These are phyloP conservation scores for Hyppa rectilinea DNA, from an alignment of 2,888 invertebrate species.

Conservation along the genomic window DNA sequence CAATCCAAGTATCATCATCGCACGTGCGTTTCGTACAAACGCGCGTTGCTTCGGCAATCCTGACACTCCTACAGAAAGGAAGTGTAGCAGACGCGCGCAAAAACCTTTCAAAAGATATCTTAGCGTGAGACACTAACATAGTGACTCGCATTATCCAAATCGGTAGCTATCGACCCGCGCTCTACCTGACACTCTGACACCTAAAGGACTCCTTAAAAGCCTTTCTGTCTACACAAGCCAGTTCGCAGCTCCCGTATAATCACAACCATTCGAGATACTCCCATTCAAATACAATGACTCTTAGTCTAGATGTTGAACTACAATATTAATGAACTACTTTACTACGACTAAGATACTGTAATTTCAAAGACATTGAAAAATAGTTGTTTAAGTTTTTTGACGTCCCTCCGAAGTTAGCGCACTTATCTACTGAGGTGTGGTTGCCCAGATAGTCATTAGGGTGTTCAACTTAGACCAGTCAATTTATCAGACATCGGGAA, in stretches of 20 bases:
- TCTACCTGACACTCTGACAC: conserved; percentile 55
- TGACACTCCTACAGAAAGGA: not conserved
- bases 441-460: conserved; percentile 51
- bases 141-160: conserved; percentile 54
- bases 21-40: conserved; percentile 12
- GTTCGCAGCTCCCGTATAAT: conserved; percentile 74
- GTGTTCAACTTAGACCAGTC: conserved; percentile 40
- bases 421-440: conserved; percentile 53
- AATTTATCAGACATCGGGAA: conserved; percentile 41
- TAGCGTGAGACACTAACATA: conserved; percentile 32
- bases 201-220: conserved; percentile 73
- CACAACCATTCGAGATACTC: conserved; percentile 72
- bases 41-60: not conserved
- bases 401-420: conserved; percentile 69
- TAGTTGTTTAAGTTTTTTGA: conserved; percentile 77
- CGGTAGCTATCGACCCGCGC: conserved; percentile 65
- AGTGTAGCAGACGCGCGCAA: conserved; percentile 17
- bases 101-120: conserved; percentile 24
- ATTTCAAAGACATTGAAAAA: conserved; percentile 64
- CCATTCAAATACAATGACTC: conserved; percentile 75
- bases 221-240: conserved; percentile 77
- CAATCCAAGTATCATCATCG: not conserved
- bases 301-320: conserved; percentile 68
- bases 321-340: conserved; percentile 73
- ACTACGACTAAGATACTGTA: conserved; percentile 56